phyloP scores from a whole-genome alignment of 2,888 invertebrate species.

The Blomia tropicalis region DNA sequence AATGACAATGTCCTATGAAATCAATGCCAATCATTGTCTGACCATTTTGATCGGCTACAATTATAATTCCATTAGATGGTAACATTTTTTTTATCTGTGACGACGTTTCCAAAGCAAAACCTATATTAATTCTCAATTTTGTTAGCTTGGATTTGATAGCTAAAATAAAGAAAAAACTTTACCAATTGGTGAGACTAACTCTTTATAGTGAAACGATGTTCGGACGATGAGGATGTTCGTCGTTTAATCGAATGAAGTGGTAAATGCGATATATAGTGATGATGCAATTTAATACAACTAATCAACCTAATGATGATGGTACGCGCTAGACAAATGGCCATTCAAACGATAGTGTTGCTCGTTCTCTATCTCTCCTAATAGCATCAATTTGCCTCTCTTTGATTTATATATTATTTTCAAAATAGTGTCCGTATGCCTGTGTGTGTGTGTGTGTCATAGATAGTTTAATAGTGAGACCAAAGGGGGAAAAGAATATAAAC shows the following conservation, averaged over 20 bases:
- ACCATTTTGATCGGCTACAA: too few relatives aligned
- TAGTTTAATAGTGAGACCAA: too few relatives aligned
- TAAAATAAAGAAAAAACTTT: neutral
- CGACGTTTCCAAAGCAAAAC: too few relatives aligned
- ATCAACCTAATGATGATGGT: constrained; percentile 6
- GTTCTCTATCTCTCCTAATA: constrained; percentile 1
- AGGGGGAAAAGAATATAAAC: too few relatives aligned
- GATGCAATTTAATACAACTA: constrained; percentile 1
- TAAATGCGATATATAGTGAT: neutral
- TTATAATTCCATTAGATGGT: too few relatives aligned
- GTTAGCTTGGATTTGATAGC: too few relatives aligned
- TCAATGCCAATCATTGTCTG: too few relatives aligned
- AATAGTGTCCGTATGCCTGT: too few relatives aligned
- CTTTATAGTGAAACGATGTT: neutral
- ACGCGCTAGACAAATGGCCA: neutral
- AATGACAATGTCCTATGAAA: too few relatives aligned
- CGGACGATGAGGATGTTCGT: neutral
- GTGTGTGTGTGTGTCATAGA: neutral
- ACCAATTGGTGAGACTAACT: neutral
- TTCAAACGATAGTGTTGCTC: neutral
- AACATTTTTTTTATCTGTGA: too few relatives aligned
- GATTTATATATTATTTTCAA: constrained; percentile 3
- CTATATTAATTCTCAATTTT: too few relatives aligned
- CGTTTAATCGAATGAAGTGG: neutral
- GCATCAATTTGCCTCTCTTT: constrained; percentile 1